Base-by-base conservation (phyloP, 2,797 vertebrate genomes). In the Lacerta viridis region DNA sequence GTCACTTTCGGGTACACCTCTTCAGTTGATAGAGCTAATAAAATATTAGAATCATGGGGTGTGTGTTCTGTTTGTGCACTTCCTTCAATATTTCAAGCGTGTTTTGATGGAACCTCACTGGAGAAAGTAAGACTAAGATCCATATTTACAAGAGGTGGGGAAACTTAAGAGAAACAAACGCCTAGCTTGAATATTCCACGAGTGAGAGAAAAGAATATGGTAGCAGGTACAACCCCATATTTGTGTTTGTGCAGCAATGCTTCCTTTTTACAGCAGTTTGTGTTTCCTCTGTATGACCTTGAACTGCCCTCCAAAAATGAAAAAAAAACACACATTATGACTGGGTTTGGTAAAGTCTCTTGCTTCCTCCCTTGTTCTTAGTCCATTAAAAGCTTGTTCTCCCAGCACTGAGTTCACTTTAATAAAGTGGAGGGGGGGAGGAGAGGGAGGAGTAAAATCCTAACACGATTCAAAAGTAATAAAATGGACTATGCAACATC, bases 401-500 rank as follows among this genome's bases (percentile, higher is more conserved):
- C 74, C 0, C 0, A 87, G 55, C 36, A 7, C 20, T 59, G n/a
- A 25, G 0, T 88, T 86, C 0, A 0, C 78, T 90, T 82, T 81
- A 39, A 69, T 74, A 71, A 85, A 87, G 81, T 41, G 15, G 0
- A 0, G 68, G 43, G 87, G 75, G 71, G 72, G 79, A 92, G 87
- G 76, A 55, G 43, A n/a, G 59, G 71, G 79, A 89, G 84, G 41
- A 81, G 64, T 77, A 89, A 75, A 80, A 86, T 41, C 88, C 23
- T 59, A 77, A 72, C 72, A 55, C 0, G 0, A 79, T 90, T 88
- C 91, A 39, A 84, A 91, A 94, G 61, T 82, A 92, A 81, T 90
- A 68, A 90, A 80, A 77, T 76, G 84, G 78, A 86, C 74, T 94
- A 90, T 41, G 74, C 68, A 89, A 87, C 81, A 89, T 66, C 50